Conservation (phyloP, 2,888 invertebrate genomes). For the Drymonia ruficornis region DNA sequence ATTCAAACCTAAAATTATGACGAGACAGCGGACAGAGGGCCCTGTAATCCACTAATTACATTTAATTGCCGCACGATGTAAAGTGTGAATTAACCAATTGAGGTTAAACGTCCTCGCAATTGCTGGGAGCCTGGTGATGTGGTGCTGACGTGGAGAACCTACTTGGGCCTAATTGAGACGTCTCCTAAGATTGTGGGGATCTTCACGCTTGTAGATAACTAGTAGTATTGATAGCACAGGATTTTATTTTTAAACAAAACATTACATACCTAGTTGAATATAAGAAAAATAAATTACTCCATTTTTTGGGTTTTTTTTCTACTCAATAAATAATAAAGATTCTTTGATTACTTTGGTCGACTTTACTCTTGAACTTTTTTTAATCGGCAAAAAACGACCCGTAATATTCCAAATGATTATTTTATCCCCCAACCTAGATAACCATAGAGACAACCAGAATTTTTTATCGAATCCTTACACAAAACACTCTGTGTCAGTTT, state of each 20-base stretch:
- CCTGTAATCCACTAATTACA: slow-evolving; percentile 48
- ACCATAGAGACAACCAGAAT: neutral
- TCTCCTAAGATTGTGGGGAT: neutral
- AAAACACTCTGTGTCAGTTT: slow-evolving; percentile 4
- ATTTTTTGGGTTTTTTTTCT: too few species aligned
- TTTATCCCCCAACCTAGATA: neutral
- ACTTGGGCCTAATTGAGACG: slow-evolving; percentile 1
- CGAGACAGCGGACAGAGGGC: slow-evolving; percentile 16
- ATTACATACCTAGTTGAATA: too few species aligned
- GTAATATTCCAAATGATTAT: neutral
- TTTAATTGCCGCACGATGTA: slow-evolving; percentile 48
- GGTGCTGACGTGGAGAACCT: slow-evolving; percentile 5
- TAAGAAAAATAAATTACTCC: too few species aligned
- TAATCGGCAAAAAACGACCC: neutral
- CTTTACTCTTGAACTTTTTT: neutral
- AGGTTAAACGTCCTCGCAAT: slow-evolving; percentile 45
- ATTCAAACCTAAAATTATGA: slow-evolving; percentile 15
- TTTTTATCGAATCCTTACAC: slow-evolving; percentile 4
- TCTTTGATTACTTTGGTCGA: neutral
- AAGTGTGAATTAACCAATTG: slow-evolving; percentile 58
- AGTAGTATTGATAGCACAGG: neutral
- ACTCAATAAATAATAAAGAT: too few species aligned
- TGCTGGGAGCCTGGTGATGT: slow-evolving; percentile 26
- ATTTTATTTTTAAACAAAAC: too few species aligned
- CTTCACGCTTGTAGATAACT: neutral